Evolutionary conservation across 1,140 invertebrate genomes (phyloP), one percentile per base, ranked within the genome.

Genomic region (Callitettix versicolor): DNA sequence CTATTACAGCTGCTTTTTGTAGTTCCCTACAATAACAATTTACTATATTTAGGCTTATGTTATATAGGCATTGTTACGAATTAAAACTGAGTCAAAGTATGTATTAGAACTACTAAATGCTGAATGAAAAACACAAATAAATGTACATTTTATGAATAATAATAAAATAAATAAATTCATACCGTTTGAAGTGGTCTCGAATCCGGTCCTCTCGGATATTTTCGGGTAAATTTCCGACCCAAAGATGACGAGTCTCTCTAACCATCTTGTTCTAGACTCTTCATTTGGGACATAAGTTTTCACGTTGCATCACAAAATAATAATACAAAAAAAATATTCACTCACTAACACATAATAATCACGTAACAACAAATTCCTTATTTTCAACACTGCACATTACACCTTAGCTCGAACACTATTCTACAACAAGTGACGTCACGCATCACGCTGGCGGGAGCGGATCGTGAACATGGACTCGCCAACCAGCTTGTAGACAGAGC

Each of bases 161-260:
- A 62, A n/a, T 6, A 14, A 30, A 50, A 11, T 4, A 4, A 26
- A 50, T 12, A 33, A 40, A 36, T 7, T 74, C 77, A 79, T 84
- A 95, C 93, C 92, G 85, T 89, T 95, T 95, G 77, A 96, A 95
- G 79, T 94, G 89, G 77, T 95, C 91, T 79, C 86, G 81, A 78
- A 94, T 90, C 73, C 86, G 82, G 73, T 94, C 90, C 79, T 95
- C 90, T 69, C 86, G 85, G 79, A 93, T 91, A 81, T 93, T 95
- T 82, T 96, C 92, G 84, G 93, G 91, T 84, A 97, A 89, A 88
- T 97, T 96, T 86, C 93, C 93, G 84, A 98, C 91, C 90, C 92
- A 95, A 80, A 96, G 86, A 82, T 98, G 93, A 82, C 93, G 91
- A 84, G 93, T 96, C 88, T 96, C 92, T 88, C 94, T 94, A 87